Conservation (phyloP, 2,113 vertebrate genomes). For the Phalacrocorax pelagicus region DNA sequence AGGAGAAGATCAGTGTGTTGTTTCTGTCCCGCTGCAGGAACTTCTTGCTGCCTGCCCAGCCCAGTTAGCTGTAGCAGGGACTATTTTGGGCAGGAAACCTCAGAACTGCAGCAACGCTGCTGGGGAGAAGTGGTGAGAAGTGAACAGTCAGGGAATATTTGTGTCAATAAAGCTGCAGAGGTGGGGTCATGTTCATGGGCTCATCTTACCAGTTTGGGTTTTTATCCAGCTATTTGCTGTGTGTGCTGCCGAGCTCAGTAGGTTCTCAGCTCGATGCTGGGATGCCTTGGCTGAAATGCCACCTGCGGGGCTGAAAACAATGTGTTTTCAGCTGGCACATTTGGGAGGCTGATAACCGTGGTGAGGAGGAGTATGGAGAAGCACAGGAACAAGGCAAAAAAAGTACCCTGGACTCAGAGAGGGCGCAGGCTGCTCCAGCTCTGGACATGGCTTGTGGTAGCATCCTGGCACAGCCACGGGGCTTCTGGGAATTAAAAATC, state of each 20-base stretch:
- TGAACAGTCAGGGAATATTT: neutral
- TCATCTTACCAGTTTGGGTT: neutral
- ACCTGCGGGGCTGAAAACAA: neutral
- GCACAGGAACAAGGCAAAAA: neutral
- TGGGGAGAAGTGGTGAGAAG: neutral
- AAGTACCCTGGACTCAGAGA: fast-evolving
- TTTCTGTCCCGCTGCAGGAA: neutral
- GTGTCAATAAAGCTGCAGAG: neutral
- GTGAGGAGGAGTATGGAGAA: neutral
- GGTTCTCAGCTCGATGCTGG: neutral
- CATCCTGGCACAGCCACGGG: too few relatives aligned
- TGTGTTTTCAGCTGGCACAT: neutral
- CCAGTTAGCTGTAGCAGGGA: neutral
- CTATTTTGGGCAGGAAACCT: neutral
- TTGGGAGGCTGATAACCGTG: fast-evolving
- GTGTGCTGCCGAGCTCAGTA: fast-evolving
- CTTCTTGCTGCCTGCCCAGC: neutral
- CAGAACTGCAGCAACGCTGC: neutral
- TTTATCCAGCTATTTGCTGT: neutral
- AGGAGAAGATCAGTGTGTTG: neutral
- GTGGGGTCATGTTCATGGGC: neutral
- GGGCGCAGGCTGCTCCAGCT: neutral
- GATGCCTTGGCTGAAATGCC: neutral
- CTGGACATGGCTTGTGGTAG: neutral
- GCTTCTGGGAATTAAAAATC: neutral